These are phyloP conservation scores for Euphydryas editha DNA, from an alignment of 2,888 invertebrate genomes.

Conservation along the genomic window DNA sequence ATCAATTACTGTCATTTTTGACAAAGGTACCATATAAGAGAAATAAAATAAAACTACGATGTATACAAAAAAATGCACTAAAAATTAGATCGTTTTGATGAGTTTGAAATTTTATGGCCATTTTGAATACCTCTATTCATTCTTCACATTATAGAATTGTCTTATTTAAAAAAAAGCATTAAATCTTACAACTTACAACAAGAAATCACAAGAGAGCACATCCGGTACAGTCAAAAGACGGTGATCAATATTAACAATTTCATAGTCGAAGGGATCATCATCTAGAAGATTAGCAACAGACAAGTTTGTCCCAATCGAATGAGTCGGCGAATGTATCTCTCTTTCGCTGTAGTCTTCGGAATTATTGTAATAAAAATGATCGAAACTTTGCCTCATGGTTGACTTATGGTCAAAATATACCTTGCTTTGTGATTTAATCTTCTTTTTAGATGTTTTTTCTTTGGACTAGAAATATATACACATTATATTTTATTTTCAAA, in stretches of 20 bases:
- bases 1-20: neutral
- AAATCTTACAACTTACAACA: conserved; percentile 57
- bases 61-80: too few relatives aligned
- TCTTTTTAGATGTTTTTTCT: conserved; percentile 37
- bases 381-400: conserved; percentile 46
- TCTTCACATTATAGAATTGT: neutral
- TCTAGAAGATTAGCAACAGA: conserved; percentile 57
- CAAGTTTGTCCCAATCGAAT: conserved; percentile 42
- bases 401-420: conserved; percentile 56
- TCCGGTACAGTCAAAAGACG: conserved; percentile 55
- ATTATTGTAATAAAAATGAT: conserved; percentile 46
- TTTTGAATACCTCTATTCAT: neutral
- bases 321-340: conserved; percentile 42
- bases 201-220: conserved; percentile 45
- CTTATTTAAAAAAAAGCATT: neutral
- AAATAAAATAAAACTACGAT: too few relatives aligned
- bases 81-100: too few relatives aligned
- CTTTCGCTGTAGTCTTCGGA: conserved; percentile 61
- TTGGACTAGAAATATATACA: conserved; percentile 27
- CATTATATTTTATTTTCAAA: too few relatives aligned
- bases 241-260: conserved; percentile 72
- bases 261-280: conserved; percentile 74
- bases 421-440: conserved; percentile 47
- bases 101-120: too few relatives aligned
- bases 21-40: neutral